These are phyloP conservation scores for Procavia capensis DNA, from an alignment of 2,113 vertebrate species.

Conservation along the genomic window DNA sequence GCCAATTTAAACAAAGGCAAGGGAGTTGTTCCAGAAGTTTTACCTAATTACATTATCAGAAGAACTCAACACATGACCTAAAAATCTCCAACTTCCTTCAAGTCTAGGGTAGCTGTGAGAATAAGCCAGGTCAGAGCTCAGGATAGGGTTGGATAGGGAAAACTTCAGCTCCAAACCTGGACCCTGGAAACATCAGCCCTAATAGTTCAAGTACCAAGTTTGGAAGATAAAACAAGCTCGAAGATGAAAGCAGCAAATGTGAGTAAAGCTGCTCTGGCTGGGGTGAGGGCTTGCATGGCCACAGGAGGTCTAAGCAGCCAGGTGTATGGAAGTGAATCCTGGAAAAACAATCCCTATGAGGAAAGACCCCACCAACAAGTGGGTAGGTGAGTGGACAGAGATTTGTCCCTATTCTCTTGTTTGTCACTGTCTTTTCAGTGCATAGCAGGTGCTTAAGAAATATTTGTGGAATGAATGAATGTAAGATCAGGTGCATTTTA, in stretches of 20 bases:
- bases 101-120: not conserved
- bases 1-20: not conserved
- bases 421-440: not conserved
- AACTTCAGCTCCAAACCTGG: not conserved
- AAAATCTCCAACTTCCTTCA: not conserved
- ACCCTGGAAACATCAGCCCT: not conserved
- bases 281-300: not conserved
- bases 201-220: not conserved
- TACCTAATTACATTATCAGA: conserved; percentile 2
- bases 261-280: not conserved
- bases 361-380: not conserved
- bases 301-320: not conserved
- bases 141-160: not conserved
- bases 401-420: not conserved
- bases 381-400: too few species aligned
- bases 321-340: not conserved
- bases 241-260: not conserved
- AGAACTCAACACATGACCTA: not conserved
- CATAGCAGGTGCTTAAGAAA: not conserved
- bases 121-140: not conserved
- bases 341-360: not conserved
- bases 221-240: not conserved
- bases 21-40: not conserved
- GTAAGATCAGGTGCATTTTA: not conserved
- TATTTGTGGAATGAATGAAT: not conserved